phyloP scores from a whole-genome alignment of 2,888 invertebrate genomes.

The Leptopilina drosophilae region DNA sequence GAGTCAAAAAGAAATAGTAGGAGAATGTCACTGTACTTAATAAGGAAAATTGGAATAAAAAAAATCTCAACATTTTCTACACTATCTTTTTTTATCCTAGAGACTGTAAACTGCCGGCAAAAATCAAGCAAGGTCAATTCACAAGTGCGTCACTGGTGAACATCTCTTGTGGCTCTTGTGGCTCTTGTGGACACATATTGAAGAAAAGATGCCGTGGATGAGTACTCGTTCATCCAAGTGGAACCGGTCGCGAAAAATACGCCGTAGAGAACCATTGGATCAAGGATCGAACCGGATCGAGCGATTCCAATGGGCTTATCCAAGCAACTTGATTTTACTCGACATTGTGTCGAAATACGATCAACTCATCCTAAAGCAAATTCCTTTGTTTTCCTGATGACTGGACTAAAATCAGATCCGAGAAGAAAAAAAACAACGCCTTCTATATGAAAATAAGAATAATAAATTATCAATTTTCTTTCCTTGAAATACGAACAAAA shows the following conservation, averaged over 20 bases:
- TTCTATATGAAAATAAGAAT: too few species aligned
- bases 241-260: slow-evolving; percentile 26
- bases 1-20: too few species aligned
- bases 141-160: slow-evolving; percentile 25
- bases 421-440: too few species aligned
- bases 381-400: slow-evolving; percentile 38
- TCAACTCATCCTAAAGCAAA: slow-evolving; percentile 17
- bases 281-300: slow-evolving; percentile 28
- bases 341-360: slow-evolving; percentile 25
- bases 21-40: too few species aligned
- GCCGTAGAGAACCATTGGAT: slow-evolving; percentile 8
- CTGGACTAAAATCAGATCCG: not conserved
- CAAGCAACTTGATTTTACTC: slow-evolving; percentile 31
- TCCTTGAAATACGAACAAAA: too few species aligned
- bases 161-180: not conserved
- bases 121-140: slow-evolving; percentile 47
- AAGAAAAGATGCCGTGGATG: slow-evolving; percentile 25
- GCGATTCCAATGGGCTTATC: slow-evolving; percentile 18
- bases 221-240: slow-evolving; percentile 35
- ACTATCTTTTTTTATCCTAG: too few species aligned
- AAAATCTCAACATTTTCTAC: too few species aligned
- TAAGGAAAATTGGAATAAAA: too few species aligned
- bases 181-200: slow-evolving; percentile 8
- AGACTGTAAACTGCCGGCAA: slow-evolving; percentile 37
- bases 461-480: too few species aligned